Evolutionary conservation across 2,797 vertebrate genomes (phyloP).

Genomic region (Peromyscus nudipes): DNA sequence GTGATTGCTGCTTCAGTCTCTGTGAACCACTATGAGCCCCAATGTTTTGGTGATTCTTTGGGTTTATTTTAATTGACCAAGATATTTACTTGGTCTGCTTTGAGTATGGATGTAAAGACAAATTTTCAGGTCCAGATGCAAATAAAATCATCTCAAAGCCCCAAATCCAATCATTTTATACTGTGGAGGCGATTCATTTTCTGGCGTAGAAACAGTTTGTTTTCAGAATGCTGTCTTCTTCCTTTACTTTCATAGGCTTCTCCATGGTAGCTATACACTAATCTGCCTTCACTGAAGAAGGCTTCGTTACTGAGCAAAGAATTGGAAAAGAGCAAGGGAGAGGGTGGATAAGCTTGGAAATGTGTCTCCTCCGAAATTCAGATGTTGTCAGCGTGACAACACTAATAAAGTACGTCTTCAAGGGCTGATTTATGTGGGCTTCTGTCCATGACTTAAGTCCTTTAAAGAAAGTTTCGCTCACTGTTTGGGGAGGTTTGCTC

Average conservation of each 20-base stretch:
- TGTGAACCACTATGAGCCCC: neutral
- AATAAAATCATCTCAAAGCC: neutral
- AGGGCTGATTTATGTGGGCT: neutral
- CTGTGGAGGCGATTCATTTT: neutral
- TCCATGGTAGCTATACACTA: neutral
- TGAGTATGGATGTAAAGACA: neutral
- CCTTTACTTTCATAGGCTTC: neutral
- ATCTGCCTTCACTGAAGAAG: neutral
- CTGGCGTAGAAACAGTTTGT: neutral
- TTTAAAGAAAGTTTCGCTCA: neutral
- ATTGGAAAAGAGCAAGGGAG: neutral
- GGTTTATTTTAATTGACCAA: constrained; percentile 21
- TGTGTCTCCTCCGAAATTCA: neutral
- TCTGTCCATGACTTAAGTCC: neutral
- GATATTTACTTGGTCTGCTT: neutral
- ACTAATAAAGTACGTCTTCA: neutral
- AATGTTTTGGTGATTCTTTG: neutral
- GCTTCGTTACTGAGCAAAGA: neutral
- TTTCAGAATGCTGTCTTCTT: neutral
- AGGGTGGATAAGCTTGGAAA: neutral
- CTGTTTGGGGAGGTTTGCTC: neutral
- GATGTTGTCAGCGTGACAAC: neutral
- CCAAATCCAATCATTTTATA: neutral
- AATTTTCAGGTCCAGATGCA: neutral
- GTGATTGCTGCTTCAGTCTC: neutral